Conservation (phyloP, 2,888 invertebrate genomes). For the Linnaemya vulpina region DNA sequence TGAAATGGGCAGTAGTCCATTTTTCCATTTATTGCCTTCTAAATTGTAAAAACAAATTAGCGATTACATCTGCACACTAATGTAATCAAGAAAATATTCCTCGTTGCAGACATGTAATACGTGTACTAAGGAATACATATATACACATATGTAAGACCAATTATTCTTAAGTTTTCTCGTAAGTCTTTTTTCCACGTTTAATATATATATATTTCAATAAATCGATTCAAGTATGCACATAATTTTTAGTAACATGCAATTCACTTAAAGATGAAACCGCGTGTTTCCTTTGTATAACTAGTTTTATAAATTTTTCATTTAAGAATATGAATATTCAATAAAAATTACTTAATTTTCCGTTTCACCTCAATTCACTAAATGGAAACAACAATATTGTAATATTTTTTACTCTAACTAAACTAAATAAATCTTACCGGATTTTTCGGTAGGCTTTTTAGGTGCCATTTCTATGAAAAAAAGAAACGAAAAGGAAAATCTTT, state of each 20-base stretch:
- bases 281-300: conserved; percentile 17
- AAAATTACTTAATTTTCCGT: conserved; percentile 26
- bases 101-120: too few relatives aligned
- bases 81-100: too few relatives aligned
- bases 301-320: conserved; percentile 20
- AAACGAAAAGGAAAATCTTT: conserved; percentile 81
- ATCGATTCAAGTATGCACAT: too few relatives aligned
- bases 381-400: conserved; percentile 62
- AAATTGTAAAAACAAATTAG: too few relatives aligned
- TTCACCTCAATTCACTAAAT: conserved; percentile 68
- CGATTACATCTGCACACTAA: too few relatives aligned
- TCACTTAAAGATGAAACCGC: conserved; percentile 25
- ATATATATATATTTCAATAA: too few relatives aligned
- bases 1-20: background rate
- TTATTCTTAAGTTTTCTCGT: too few relatives aligned
- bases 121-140: too few relatives aligned
- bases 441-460: conserved; percentile 93
- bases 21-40: background rate
- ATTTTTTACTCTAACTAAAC: conserved; percentile 74
- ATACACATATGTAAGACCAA: too few relatives aligned
- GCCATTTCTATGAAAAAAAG: conserved; percentile 88
- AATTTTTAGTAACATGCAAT: background rate
- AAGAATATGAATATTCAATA: background rate
- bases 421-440: conserved; percentile 88
- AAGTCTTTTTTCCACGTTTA: too few relatives aligned